Evolutionary conservation across 2,888 invertebrate genomes (phyloP).

Genomic region (Norana najaformis): DNA sequence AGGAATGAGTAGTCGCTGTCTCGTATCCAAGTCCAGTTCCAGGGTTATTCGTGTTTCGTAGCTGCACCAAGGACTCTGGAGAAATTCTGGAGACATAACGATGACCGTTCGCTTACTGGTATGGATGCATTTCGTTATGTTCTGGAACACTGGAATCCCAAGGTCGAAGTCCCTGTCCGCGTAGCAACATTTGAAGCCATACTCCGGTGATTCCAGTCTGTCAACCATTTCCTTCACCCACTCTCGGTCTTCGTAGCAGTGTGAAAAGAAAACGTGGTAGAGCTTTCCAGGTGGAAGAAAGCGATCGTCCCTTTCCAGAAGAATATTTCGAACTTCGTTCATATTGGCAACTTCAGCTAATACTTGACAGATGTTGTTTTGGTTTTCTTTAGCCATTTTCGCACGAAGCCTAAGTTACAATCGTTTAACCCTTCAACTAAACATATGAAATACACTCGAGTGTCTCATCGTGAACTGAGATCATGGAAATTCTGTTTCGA

Average conservation of each 20-base stretch:
- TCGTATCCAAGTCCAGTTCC: slow-evolving; percentile 16
- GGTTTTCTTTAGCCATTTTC: not conserved
- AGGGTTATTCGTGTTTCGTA: slow-evolving; percentile 17
- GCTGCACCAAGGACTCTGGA: slow-evolving; percentile 18
- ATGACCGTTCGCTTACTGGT: slow-evolving; percentile 8
- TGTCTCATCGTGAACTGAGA: not conserved
- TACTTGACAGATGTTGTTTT: not conserved
- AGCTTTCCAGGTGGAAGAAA: slow-evolving; percentile 6
- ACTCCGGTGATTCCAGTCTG: not conserved
- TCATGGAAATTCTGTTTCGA: no score
- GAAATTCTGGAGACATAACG: slow-evolving; percentile 18
- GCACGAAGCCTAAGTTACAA: no score
- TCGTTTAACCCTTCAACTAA: no score
- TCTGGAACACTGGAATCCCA: slow-evolving; percentile 20
- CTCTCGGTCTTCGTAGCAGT: not conserved
- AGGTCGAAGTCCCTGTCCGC: slow-evolving; percentile 18
- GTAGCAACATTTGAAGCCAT: slow-evolving; percentile 15
- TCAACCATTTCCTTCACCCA: not conserved
- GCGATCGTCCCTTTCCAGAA: not conserved
- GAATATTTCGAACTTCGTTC: not conserved
- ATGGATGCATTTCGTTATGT: slow-evolving; percentile 9
- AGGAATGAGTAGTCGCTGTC: not conserved
- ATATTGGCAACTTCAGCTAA: not conserved
- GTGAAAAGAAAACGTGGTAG: slow-evolving; percentile 8
- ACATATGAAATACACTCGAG: not conserved